Evolutionary conservation across 2,888 invertebrate genomes (phyloP).

Genomic region (Folsomia manolachei): DNA sequence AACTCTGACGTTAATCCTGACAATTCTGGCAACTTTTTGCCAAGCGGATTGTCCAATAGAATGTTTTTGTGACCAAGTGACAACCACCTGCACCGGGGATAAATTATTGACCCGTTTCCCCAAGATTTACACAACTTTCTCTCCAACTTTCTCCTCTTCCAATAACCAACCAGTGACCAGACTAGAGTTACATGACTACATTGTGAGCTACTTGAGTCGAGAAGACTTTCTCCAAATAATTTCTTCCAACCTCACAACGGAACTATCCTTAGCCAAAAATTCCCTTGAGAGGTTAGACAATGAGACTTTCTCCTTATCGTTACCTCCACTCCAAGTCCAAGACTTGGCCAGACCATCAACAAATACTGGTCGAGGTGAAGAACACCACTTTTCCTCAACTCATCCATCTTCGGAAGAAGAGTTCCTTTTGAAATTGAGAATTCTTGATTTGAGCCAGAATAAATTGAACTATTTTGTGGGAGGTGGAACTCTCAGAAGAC

Average conservation of each 20-base stretch:
- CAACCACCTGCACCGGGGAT: constrained; percentile 48
- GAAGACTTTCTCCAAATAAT: constrained; percentile 41
- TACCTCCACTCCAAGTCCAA: no score
- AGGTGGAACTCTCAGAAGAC: constrained; percentile 37
- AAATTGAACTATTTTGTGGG: constrained; percentile 48
- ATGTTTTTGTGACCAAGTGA: constrained; percentile 47
- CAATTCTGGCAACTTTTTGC: constrained; percentile 40
- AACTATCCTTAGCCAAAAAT: constrained; percentile 44
- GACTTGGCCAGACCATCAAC: constrained; percentile 11
- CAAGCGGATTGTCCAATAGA: constrained; percentile 50
- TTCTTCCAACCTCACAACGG: constrained; percentile 40
- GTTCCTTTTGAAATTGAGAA: constrained; percentile 9
- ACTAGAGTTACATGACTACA: constrained; percentile 44
- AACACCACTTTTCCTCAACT: not conserved
- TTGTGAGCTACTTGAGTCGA: constrained; percentile 37
- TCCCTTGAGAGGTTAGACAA: constrained; percentile 43
- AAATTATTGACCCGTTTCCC: constrained; percentile 43
- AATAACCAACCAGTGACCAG: constrained; percentile 28
- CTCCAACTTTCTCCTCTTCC: not conserved
- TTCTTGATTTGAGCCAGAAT: constrained; percentile 47
- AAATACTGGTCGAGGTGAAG: no score
- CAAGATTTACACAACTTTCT: constrained; percentile 21
- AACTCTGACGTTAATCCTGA: constrained; percentile 36
- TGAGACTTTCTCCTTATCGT: constrained; percentile 38
- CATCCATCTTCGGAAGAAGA: not conserved